These are phyloP conservation scores for Graphium colonna DNA, from an alignment of 2,888 invertebrate species.

Conservation along the genomic window DNA sequence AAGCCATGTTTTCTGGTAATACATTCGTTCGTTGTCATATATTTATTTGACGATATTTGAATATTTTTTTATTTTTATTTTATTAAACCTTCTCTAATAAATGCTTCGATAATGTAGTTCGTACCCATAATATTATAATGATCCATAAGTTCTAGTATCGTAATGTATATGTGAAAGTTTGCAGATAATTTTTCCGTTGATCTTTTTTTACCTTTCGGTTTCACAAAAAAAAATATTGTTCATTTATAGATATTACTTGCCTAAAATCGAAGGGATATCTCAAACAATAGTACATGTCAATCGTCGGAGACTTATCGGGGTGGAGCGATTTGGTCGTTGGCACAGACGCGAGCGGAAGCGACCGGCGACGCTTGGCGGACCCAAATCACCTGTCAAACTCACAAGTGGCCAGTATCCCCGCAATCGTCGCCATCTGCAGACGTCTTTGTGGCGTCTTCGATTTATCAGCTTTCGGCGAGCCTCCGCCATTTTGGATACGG, in stretches of 20 bases:
- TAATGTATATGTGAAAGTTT: no score
- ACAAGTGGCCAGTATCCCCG: conserved; percentile 57
- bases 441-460: conserved; percentile 65
- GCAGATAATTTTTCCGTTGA: no score
- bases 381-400: conserved; percentile 76
- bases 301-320: conserved; percentile 41
- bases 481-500: conserved; percentile 33
- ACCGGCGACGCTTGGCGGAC: conserved; percentile 51
- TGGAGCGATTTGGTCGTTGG: conserved; percentile 24
- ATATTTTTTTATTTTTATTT: no score
- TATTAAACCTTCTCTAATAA: no score
- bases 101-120: no score
- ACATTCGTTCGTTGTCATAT: no score
- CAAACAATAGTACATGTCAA: conserved; percentile 41
- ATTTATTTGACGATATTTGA: no score
- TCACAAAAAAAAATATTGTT: no score
- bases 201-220: no score
- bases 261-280: not conserved
- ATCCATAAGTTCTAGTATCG: no score
- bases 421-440: conserved; percentile 65
- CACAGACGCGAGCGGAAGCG: conserved; percentile 53
- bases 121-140: no score
- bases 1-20: no score
- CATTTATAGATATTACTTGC: conserved; percentile 8
- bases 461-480: conserved; percentile 37